phyloP scores from a whole-genome alignment of 92 coral and sea anemone genomes.

The Porites divaricata region DNA sequence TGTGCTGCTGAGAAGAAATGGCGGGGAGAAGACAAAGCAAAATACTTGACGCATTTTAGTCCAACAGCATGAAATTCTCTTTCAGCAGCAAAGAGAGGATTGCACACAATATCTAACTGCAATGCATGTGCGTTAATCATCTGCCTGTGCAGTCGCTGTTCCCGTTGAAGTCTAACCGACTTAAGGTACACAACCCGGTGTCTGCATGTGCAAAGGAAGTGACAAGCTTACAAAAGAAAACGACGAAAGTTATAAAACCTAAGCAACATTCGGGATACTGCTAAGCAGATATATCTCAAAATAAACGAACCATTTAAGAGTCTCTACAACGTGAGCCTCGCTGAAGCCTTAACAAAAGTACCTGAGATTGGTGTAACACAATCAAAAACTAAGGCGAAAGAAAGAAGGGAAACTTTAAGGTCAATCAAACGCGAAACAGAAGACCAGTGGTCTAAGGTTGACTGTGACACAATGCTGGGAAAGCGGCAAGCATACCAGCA shows the following conservation, averaged over 20 bases:
- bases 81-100: neutral
- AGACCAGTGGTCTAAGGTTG: slow-evolving; percentile 6
- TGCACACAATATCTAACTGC: slow-evolving; percentile 1
- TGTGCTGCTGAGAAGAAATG: neutral
- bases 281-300: neutral
- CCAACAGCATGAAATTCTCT: neutral
- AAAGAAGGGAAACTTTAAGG: neutral
- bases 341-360: slow-evolving; percentile 1
- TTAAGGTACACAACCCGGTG: neutral
- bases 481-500: no score
- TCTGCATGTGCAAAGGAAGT: neutral
- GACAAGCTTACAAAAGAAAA: neutral
- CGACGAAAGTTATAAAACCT: neutral
- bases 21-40: neutral
- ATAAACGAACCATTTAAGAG: neutral
- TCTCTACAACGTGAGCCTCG: neutral
- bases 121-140: neutral
- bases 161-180: neutral
- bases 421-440: neutral
- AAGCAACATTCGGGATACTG: neutral
- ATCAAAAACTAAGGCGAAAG: slow-evolving; percentile 1
- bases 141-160: neutral
- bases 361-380: neutral
- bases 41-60: neutral
- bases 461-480: neutral